phyloP scores from a whole-genome alignment of 1,140 invertebrate genomes.

The Cydia pomonella region DNA sequence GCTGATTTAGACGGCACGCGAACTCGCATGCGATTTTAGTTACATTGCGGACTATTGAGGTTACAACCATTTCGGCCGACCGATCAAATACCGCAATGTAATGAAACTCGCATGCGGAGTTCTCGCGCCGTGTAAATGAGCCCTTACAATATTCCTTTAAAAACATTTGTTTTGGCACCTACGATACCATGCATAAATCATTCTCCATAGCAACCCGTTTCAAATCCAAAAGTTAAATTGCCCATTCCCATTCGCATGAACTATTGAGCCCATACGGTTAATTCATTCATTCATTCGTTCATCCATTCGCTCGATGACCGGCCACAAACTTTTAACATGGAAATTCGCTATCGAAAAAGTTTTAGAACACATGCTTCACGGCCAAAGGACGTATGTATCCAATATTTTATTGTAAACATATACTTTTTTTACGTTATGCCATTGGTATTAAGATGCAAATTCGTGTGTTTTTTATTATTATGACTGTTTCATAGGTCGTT shows the following conservation, averaged over 20 bases:
- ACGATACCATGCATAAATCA: neutral
- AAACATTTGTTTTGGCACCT: neutral
- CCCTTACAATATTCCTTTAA: neutral
- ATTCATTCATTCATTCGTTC: conserved; percentile 31
- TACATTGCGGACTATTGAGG: too few relatives aligned
- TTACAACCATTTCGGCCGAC: too few relatives aligned
- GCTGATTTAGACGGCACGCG: too few relatives aligned
- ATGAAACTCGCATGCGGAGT: too few relatives aligned
- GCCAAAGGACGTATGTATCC: neutral
- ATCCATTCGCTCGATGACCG: conserved; percentile 21
- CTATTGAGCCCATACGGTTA: conserved; percentile 2
- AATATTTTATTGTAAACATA: neutral
- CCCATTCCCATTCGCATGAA: conserved; percentile 5
- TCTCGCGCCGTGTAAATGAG: too few relatives aligned
- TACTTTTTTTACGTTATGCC: neutral
- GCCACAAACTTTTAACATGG: conserved; percentile 27
- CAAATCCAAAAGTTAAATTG: conserved; percentile 15
- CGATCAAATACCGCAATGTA: too few relatives aligned
- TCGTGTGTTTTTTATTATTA: neutral
- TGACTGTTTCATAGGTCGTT: neutral
- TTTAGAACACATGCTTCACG: neutral
- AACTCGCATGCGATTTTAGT: too few relatives aligned
- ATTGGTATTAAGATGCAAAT: neutral
- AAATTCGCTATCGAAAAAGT: conserved; percentile 26
- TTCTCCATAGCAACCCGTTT: neutral